Evolutionary conservation across 1,140 invertebrate species (phyloP).

Genomic region (Zaprionus inermis): DNA sequence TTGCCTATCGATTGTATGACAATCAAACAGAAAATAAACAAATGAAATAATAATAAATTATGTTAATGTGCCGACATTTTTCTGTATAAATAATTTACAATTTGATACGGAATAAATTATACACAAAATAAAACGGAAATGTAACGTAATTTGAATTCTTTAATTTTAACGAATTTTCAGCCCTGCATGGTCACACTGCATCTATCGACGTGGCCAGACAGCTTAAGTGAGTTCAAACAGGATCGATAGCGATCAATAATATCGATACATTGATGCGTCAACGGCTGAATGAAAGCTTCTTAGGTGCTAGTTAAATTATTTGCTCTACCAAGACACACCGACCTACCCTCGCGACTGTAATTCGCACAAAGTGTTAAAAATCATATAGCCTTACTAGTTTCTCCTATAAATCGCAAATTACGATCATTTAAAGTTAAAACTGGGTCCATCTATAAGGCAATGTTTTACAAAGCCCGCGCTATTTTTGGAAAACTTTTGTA

Average conservation of each 20-base stretch:
- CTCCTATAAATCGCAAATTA: too few relatives aligned
- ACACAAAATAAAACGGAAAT: slow-evolving; percentile 27
- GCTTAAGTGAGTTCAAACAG: background rate
- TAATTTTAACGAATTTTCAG: background rate
- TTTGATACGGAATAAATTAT: slow-evolving; percentile 75
- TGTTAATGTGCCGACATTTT: slow-evolving; percentile 62
- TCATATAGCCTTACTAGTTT: too few relatives aligned
- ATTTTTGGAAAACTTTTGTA: background rate
- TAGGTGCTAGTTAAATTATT: background rate
- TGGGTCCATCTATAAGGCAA: too few relatives aligned
- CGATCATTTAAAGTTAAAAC: too few relatives aligned
- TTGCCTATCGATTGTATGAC: slow-evolving; percentile 67
- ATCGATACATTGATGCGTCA: background rate
- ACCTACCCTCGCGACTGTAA: background rate
- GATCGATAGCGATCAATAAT: background rate
- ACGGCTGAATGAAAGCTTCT: background rate
- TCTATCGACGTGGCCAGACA: background rate
- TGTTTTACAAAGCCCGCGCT: background rate
- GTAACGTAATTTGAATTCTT: background rate
- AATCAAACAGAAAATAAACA: slow-evolving; percentile 34
- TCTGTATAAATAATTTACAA: slow-evolving; percentile 74
- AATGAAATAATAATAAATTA: slow-evolving; percentile 31
- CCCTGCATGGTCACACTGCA: background rate
- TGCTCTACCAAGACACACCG: background rate
- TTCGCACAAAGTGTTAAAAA: background rate